These are phyloP conservation scores for Eurois occulta DNA, from an alignment of 2,888 invertebrate genomes.

Conservation along the genomic window DNA sequence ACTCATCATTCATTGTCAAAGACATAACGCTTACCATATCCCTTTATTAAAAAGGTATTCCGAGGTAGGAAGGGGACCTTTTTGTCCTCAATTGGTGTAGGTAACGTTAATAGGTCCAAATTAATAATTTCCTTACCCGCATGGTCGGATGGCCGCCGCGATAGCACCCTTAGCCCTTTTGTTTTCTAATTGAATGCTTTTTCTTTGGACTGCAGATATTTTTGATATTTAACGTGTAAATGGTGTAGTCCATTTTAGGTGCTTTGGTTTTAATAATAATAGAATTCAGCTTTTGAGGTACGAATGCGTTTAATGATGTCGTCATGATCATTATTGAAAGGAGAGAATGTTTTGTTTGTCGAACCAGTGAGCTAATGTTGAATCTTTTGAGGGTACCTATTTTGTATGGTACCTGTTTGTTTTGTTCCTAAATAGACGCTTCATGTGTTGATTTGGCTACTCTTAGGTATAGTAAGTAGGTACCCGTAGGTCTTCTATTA, in stretches of 20 bases:
- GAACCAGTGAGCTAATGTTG: not conserved
- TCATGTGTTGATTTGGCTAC: not conserved
- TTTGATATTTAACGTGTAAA: constrained; percentile 61
- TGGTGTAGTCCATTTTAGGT: constrained; percentile 36
- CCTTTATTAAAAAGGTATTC: constrained; percentile 80
- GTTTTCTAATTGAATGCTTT: constrained; percentile 81
- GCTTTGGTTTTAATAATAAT: not conserved
- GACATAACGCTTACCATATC: constrained; percentile 71
- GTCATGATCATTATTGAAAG: not conserved
- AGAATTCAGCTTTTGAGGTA: not conserved
- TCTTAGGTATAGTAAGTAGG: not conserved
- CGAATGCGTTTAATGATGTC: not conserved
- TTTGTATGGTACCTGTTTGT: too few relatives aligned
- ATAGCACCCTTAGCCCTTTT: constrained; percentile 77
- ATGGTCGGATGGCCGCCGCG: constrained; percentile 69
- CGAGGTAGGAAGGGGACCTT: constrained; percentile 77
- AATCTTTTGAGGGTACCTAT: not conserved
- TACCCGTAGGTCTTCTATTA: not conserved
- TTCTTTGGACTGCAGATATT: constrained; percentile 75
- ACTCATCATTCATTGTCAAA: constrained; percentile 77
- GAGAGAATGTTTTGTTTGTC: not conserved
- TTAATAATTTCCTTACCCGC: constrained; percentile 86
- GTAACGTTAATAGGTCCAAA: constrained; percentile 84
- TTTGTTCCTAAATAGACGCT: too few relatives aligned
- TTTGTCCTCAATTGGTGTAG: constrained; percentile 82